Percentiles rank a stretch among this genome's conserved stretches.
phyloP scores from a whole-genome alignment of 2,113 vertebrate genomes.

The Bombycilla garrulus region DNA sequence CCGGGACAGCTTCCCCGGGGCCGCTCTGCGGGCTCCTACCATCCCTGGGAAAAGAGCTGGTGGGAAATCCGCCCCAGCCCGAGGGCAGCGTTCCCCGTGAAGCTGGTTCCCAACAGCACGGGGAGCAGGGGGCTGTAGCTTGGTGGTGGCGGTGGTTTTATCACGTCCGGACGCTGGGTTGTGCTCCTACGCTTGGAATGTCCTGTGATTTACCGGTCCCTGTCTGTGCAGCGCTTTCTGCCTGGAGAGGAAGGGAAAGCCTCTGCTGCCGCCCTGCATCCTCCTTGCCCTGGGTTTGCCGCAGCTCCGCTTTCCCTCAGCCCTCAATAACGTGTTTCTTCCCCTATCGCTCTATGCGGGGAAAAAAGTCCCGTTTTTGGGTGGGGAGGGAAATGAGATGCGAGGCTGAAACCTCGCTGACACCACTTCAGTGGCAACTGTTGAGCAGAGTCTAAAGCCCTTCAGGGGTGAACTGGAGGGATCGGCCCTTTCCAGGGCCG shows the following conservation, averaged over 20 bases:
- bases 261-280: neutral
- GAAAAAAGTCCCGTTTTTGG: rapidly evolving
- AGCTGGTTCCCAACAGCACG: neutral
- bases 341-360: rapidly evolving
- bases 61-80: neutral
- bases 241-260: neutral
- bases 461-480: neutral
- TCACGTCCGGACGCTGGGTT: constrained; percentile 31
- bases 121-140: neutral
- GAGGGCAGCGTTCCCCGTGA: neutral
- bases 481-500: neutral
- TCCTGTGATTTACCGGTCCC: neutral
- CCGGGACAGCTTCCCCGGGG: neutral
- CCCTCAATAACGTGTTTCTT: neutral
- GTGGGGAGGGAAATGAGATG: neutral
- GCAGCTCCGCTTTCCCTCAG: neutral
- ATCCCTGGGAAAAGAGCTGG: neutral
- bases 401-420: neutral
- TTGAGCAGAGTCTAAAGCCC: neutral
- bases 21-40: rapidly evolving
- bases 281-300: neutral
- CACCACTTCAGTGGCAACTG: rapidly evolving
- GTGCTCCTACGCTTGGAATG: constrained; percentile 30
- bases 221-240: neutral
- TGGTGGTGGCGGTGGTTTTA: neutral